Base-by-base conservation (phyloP, 2,888 invertebrate genomes). In the Coelopa pilipes region DNA sequence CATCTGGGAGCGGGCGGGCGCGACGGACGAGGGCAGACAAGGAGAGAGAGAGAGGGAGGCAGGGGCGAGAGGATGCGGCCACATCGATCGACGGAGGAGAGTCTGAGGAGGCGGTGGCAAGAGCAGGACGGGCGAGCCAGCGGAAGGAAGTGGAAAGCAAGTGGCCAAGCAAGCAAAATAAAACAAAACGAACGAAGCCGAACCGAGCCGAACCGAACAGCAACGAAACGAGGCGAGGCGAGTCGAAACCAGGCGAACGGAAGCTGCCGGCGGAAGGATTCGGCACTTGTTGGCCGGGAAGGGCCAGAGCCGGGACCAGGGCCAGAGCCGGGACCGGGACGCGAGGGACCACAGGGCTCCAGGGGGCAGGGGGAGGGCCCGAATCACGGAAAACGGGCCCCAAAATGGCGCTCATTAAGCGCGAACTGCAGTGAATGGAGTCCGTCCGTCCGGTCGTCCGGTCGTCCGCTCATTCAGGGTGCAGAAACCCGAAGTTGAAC, bases 201-300 rank as follows among this genome's bases (percentile, higher is more conserved):
- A 59, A 59, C 17, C 13, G 10, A 59, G 0, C 34, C 15, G 19
- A 19, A 19, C 9, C 60, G 24, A 19, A 34, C 21, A 4, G 34
- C 34, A 34, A 7, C 34, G 34, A 34, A 34, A 34, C 49, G 13
- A 59, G 21, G 21, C 13, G 10, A 59, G 0, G 12, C 15, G 19
- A 19, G 10, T 1, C 60, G 24, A 19, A 34, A 4, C 4, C 34
- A 34, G 34, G 4, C 4, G 7, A 34, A 34, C 57, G 57, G 57
- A 57, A 57, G 57, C 17, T 57, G 57, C n/a, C 13, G 12, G 13
- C 57, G 57, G 57, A 57, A 57, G 57, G 57, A 57, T 57, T 57
- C 21, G 57, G 21, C 57, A 19, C 21, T 57, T 57, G 57, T 21
- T 21, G 34, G 34, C 34, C 34, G 34, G 7, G 7, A 34, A 34